Conservation (phyloP, 2,797 vertebrate genomes). For the Carcharodon carcharias region DNA sequence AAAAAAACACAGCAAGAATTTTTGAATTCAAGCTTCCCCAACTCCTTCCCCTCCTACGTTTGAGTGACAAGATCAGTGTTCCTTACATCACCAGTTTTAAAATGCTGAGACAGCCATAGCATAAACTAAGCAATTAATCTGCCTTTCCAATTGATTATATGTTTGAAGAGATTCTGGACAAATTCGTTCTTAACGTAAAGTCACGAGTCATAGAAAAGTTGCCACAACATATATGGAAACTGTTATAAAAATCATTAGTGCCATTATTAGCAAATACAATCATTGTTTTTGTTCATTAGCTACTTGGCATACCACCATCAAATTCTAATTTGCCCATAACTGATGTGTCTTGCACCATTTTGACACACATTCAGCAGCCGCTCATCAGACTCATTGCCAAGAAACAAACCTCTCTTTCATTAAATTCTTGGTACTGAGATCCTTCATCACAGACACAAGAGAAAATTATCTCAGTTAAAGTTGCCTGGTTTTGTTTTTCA, state of each 20-base stretch:
- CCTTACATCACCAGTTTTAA: neutral
- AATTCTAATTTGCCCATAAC: constrained; percentile 6
- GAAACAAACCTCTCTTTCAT: constrained; percentile 1
- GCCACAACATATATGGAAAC: neutral
- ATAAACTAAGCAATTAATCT: neutral
- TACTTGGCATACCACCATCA: neutral
- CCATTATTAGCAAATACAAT: constrained; percentile 5
- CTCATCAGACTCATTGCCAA: neutral
- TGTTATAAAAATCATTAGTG: neutral
- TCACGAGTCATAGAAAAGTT: neutral
- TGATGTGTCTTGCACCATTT: constrained; percentile 5
- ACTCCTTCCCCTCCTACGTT: neutral
- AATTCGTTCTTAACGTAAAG: neutral
- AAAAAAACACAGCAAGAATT: neutral
- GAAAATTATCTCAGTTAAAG: constrained; percentile 2
- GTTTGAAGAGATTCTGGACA: neutral
- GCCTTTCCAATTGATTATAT: neutral
- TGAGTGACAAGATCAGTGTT: neutral
- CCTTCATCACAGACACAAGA: neutral
- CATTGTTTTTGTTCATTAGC: constrained; percentile 29
- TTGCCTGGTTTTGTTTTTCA: neutral
- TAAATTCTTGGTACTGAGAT: neutral
- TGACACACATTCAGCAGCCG: neutral
- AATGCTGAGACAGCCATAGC: neutral
- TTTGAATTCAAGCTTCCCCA: neutral